Percentiles rank a stretch among this genome's conserved stretches.
Evolutionary conservation across 2,113 vertebrate genomes (phyloP).

Genomic region (Strix aluco): DNA sequence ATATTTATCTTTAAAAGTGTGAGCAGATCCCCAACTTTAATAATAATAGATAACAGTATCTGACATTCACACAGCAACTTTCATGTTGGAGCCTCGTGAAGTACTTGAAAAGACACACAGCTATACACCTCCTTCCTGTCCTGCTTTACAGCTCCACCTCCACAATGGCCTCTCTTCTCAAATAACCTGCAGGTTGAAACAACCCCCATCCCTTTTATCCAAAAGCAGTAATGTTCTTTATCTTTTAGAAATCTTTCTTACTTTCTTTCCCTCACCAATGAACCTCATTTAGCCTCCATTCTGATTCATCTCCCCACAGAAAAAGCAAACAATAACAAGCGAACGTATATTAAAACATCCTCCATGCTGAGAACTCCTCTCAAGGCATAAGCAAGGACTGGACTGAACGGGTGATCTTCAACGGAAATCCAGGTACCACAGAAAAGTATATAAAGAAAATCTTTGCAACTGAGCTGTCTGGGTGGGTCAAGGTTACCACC

Average conservation of each 20-base stretch:
- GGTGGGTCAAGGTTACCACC: not conserved
- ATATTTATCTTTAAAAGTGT: not conserved
- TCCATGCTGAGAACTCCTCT: not conserved
- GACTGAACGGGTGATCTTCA: not conserved
- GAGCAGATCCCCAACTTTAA: not conserved
- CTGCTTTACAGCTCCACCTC: slow-evolving; percentile 1
- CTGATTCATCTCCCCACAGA: not conserved
- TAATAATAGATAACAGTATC: not conserved
- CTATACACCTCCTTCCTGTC: not conserved
- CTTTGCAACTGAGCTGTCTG: not conserved
- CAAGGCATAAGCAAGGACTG: not conserved
- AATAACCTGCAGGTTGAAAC: not conserved
- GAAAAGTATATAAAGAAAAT: not conserved
- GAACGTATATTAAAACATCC: not conserved
- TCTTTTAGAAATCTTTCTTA: not conserved
- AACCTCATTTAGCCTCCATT: not conserved
- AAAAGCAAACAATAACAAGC: not conserved
- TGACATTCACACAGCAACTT: not conserved
- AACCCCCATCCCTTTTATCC: not conserved
- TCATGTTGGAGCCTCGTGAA: not conserved
- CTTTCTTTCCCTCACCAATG: not conserved
- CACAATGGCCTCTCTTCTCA: not conserved
- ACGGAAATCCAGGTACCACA: not conserved
- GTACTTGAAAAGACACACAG: not conserved
- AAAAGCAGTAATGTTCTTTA: not conserved